Conservation (phyloP, 2,888 invertebrate species). For the Drosophila meridionalis region DNA sequence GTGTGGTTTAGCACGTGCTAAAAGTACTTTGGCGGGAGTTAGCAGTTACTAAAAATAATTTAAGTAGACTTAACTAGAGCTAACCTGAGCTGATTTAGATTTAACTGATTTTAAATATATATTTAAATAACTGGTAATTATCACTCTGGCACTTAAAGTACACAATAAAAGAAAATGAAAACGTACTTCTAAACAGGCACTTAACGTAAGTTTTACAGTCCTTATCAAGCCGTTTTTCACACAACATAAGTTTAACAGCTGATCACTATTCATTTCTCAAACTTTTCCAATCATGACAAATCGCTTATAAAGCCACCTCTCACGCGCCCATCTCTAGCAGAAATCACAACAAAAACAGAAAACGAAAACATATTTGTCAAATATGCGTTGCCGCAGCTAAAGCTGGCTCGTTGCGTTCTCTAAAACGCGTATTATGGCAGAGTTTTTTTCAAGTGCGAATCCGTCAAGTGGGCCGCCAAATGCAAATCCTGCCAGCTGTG, state of each 20-base stretch:
- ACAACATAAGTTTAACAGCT: not conserved
- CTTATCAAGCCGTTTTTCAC: no score
- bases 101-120: no score
- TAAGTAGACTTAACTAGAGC: not conserved
- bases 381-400: conserved; percentile 25
- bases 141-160: no score
- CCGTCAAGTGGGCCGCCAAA: conserved; percentile 69
- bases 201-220: no score
- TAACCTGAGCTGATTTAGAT: not conserved
- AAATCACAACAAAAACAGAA: conserved; percentile 35
- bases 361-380: conserved; percentile 37
- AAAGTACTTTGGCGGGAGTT: not conserved
- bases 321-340: conserved; percentile 10
- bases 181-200: no score
- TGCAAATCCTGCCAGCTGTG: conserved; percentile 62
- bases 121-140: no score
- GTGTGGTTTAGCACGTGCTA: not conserved
- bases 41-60: not conserved
- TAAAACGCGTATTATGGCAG: conserved; percentile 40
- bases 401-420: conserved; percentile 22
- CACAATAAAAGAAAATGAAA: no score
- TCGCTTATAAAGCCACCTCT: not conserved
- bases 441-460: conserved; percentile 65
- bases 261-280: no score
- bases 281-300: not conserved